Evolutionary conservation across 2,113 vertebrate species (phyloP).

Genomic region (Maylandia zebra): DNA sequence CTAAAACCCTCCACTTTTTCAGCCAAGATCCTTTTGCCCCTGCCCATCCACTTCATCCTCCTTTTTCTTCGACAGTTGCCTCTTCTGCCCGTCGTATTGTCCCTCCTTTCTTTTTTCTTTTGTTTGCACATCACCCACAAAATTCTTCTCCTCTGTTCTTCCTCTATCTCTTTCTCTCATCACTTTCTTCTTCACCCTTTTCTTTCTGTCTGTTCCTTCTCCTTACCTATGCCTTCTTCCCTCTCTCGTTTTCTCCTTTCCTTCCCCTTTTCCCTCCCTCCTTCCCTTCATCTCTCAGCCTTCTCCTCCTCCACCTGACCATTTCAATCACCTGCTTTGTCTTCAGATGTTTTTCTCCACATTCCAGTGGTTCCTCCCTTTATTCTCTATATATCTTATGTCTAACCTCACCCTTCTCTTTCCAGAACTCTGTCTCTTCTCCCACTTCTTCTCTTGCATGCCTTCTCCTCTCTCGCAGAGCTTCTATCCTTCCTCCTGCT

Average conservation of each 20-base stretch:
- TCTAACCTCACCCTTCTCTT: too few relatives aligned
- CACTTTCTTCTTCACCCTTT: not conserved
- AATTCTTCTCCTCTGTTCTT: not conserved
- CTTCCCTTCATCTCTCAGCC: not conserved
- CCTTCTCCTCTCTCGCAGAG: conserved; percentile 31
- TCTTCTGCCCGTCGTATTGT: not conserved
- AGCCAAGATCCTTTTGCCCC: not conserved
- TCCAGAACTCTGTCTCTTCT: conserved; percentile 54
- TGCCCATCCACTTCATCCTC: not conserved
- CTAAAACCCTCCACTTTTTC: not conserved
- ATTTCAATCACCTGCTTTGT: not conserved
- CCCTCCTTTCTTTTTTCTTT: not conserved
- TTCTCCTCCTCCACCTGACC: not conserved
- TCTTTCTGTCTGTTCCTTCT: not conserved
- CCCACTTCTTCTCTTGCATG: conserved; percentile 42
- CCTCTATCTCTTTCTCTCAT: not conserved
- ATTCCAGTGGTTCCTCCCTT: not conserved
- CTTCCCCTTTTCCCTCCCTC: not conserved
- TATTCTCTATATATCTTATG: too few relatives aligned
- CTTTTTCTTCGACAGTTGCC: not conserved
- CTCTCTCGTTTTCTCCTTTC: not conserved
- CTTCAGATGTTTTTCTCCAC: not conserved
- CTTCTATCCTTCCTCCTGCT: not conserved
- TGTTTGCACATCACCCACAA: not conserved
- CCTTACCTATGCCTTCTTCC: not conserved